Evolutionary conservation across 2,888 invertebrate genomes (phyloP).

Genomic region (Apantesis nais): DNA sequence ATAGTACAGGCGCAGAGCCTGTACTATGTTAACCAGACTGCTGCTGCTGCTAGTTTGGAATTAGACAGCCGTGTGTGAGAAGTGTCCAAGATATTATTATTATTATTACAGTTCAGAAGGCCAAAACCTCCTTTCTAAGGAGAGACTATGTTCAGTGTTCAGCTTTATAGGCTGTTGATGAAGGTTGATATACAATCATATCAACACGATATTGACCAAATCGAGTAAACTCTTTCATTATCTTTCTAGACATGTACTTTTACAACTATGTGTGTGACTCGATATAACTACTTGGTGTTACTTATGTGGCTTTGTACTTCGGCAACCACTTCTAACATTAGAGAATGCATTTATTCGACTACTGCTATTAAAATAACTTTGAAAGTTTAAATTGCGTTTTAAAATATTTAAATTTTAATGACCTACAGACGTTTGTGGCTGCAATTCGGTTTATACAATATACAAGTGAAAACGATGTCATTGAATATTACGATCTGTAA

Average conservation of each 20-base stretch:
- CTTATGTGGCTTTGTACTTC: neutral
- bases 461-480: neutral
- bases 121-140: too few relatives aligned
- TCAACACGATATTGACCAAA: neutral
- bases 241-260: neutral
- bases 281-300: neutral
- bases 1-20: too few relatives aligned
- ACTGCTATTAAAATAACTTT: neutral
- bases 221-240: neutral
- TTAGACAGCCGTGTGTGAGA: too few relatives aligned
- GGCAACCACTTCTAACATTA: too few relatives aligned
- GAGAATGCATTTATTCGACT: too few relatives aligned
- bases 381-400: neutral
- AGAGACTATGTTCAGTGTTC: too few relatives aligned
- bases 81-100: too few relatives aligned
- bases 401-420: neutral
- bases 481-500: neutral
- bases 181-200: neutral
- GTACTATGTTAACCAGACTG: too few relatives aligned
- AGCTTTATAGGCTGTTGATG: too few relatives aligned
- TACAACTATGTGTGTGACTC: neutral
- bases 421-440: neutral
- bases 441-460: neutral
- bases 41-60: too few relatives aligned
- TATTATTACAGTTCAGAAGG: too few relatives aligned